Conservation (phyloP, 2,888 invertebrate genomes). For the Chrysomela aeneicollis region DNA sequence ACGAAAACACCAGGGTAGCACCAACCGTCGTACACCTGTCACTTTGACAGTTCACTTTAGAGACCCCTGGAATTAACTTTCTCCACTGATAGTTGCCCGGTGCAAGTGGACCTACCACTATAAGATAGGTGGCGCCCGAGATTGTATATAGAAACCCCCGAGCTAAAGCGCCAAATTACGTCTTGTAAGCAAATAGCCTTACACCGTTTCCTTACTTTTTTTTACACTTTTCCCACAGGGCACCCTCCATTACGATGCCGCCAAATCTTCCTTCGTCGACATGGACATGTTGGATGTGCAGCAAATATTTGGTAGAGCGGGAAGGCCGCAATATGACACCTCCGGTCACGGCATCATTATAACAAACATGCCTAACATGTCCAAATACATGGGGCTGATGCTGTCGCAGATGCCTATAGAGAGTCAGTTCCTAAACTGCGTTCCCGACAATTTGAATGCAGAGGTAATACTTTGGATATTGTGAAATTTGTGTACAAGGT, state of each 20-base stretch:
- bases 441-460: slow-evolving; percentile 97
- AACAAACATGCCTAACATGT: slow-evolving; percentile 89
- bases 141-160: too few species aligned
- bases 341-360: slow-evolving; percentile 96
- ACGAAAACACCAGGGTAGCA: too few species aligned
- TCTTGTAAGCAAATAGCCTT: not conserved
- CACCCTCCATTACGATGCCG: slow-evolving; percentile 97
- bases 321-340: slow-evolving; percentile 96
- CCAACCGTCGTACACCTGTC: too few species aligned
- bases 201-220: too few species aligned
- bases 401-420: slow-evolving; percentile 98
- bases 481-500: too few species aligned
- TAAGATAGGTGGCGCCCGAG: too few species aligned
- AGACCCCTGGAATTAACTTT: too few species aligned
- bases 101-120: too few species aligned
- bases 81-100: too few species aligned
- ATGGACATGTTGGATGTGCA: slow-evolving; percentile 96
- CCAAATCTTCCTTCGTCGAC: slow-evolving; percentile 92
- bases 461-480: slow-evolving; percentile 69
- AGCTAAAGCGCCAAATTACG: too few species aligned
- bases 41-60: too few species aligned
- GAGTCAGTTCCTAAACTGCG: slow-evolving; percentile 90
- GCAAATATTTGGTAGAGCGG: slow-evolving; percentile 98
- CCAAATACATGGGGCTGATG: slow-evolving; percentile 91
- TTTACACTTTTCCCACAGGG: slow-evolving; percentile 67